phyloP scores from a whole-genome alignment of 2,888 invertebrate genomes.

The Scelioninae gen. 1 region DNA sequence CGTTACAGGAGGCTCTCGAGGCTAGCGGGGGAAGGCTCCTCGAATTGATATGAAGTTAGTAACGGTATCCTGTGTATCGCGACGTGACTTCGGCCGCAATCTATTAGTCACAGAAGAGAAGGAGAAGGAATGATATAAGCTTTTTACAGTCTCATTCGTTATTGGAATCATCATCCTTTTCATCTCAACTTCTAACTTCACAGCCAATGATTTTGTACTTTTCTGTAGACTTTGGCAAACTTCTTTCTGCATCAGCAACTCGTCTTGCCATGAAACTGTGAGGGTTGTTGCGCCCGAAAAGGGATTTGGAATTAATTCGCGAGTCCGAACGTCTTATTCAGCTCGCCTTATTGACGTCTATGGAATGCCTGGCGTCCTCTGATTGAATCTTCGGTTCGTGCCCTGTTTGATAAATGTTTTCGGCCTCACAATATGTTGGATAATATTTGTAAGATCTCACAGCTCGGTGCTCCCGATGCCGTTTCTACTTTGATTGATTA shows the following conservation, averaged over 20 bases:
- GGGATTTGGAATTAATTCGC: constrained; percentile 76
- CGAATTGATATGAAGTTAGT: constrained; percentile 81
- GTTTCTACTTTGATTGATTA: constrained; percentile 44
- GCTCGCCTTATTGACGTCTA: constrained; percentile 79
- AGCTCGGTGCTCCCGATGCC: neutral
- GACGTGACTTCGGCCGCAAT: constrained; percentile 79
- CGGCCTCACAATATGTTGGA: constrained; percentile 79
- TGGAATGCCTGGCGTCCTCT: constrained; percentile 82
- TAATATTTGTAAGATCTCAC: constrained; percentile 81
- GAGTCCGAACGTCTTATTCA: constrained; percentile 79
- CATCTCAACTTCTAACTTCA: no score
- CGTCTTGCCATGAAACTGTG: no score
- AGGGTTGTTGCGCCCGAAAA: constrained; percentile 31
- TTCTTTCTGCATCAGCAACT: no score
- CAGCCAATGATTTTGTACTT: no score
- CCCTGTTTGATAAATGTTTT: constrained; percentile 82
- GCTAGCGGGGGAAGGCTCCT: constrained; percentile 71
- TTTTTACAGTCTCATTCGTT: constrained; percentile 39
- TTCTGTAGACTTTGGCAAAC: no score
- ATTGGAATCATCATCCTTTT: constrained; percentile 16
- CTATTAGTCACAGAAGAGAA: constrained; percentile 79
- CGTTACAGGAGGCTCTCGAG: constrained; percentile 76
- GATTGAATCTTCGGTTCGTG: constrained; percentile 80
- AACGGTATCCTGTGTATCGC: constrained; percentile 81
- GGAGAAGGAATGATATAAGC: constrained; percentile 30